Evolutionary conservation across 2,888 invertebrate species (phyloP).

Genomic region (Amitus sp.): DNA sequence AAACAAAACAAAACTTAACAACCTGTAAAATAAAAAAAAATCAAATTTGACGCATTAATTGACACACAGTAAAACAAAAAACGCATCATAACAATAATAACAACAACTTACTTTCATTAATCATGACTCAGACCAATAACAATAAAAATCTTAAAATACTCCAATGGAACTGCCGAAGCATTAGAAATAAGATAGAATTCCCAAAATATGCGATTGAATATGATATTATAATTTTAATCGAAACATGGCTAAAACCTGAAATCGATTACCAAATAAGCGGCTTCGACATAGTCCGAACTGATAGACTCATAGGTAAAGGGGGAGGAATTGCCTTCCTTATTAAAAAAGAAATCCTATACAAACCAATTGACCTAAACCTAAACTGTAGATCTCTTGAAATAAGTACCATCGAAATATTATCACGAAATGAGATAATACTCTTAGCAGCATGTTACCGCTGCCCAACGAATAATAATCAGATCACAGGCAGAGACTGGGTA

Average conservation of each 20-base stretch:
- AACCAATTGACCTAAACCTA: neutral
- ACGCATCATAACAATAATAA: too few relatives aligned
- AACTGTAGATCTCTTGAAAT: neutral
- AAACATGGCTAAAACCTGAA: neutral
- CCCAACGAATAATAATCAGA: neutral
- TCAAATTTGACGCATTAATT: too few relatives aligned
- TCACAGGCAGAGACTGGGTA: too few relatives aligned
- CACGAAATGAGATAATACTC: too few relatives aligned
- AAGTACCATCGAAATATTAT: too few relatives aligned
- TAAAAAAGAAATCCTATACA: neutral
- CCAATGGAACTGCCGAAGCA: neutral
- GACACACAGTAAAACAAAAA: too few relatives aligned
- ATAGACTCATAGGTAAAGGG: neutral
- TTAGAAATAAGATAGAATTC: neutral
- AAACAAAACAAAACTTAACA: too few relatives aligned
- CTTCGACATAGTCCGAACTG: neutral
- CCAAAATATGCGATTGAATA: neutral
- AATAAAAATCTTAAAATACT: neutral
- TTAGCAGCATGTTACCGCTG: neutral
- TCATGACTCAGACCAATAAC: too few relatives aligned
- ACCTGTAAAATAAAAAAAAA: too few relatives aligned
- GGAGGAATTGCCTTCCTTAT: neutral
- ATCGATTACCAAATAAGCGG: neutral
- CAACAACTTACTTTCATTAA: too few relatives aligned
- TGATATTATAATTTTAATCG: neutral